Evolutionary conservation across 2,797 vertebrate species (phyloP).

Genomic region (Tangara arthus): DNA sequence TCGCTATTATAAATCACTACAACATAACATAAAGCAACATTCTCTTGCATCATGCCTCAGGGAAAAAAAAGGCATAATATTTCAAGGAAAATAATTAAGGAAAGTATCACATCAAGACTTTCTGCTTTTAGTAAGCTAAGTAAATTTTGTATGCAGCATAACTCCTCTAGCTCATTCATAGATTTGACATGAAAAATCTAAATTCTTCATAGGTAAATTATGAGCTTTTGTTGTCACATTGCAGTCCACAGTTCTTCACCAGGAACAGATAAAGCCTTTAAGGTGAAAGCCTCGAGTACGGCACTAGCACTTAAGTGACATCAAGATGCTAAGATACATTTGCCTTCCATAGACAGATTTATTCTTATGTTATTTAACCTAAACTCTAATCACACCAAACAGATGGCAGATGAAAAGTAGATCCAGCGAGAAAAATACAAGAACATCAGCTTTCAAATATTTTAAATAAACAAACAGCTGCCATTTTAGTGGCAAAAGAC

Average conservation of each 20-base stretch:
- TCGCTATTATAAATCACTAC: neutral
- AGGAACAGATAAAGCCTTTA: neutral
- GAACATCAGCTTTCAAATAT: constrained; percentile 20
- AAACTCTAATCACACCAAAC: neutral
- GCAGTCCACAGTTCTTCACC: neutral
- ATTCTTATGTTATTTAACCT: neutral
- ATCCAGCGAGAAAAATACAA: neutral
- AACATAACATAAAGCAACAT: neutral
- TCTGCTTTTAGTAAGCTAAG: neutral
- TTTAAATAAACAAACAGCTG: constrained; percentile 27
- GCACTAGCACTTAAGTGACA: neutral
- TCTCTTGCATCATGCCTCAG: neutral
- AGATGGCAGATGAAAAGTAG: neutral
- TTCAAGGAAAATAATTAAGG: neutral
- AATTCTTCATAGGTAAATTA: neutral
- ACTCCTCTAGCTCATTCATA: neutral
- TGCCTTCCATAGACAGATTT: neutral
- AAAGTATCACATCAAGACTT: neutral
- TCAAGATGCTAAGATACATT: neutral
- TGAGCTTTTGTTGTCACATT: neutral
- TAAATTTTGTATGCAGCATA: neutral
- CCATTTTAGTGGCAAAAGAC: neutral
- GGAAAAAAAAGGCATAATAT: neutral
- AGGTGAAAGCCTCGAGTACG: neutral
- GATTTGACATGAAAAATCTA: neutral